These are phyloP conservation scores for Drosophila incognita DNA, from an alignment of 2,888 invertebrate genomes.

Conservation along the genomic window DNA sequence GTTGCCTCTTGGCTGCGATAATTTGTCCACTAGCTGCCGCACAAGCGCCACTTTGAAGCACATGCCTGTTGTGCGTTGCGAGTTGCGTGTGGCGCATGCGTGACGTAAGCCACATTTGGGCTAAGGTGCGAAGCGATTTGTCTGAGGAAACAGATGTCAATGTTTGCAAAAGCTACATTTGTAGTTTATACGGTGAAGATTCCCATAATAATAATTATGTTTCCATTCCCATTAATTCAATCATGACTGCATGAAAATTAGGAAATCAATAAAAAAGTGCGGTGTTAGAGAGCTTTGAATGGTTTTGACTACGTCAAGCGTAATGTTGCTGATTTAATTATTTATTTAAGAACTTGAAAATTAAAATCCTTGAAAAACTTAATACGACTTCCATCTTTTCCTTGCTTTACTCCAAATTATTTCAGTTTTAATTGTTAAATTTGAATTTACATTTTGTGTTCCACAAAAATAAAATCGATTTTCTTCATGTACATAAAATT, in stretches of 20 bases:
- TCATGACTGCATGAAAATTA: neutral
- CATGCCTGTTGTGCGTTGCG: constrained; percentile 12
- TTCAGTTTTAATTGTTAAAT: neutral
- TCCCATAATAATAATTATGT: neutral
- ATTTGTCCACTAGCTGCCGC: constrained; percentile 40
- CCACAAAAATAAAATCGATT: neutral
- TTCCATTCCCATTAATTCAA: neutral
- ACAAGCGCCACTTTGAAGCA: constrained; percentile 35
- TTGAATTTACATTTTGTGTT: neutral
- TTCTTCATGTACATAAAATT: no score
- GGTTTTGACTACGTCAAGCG: neutral
- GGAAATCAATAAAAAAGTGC: neutral
- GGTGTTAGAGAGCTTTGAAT: neutral
- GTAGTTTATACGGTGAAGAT: neutral
- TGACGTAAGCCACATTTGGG: constrained; percentile 56
- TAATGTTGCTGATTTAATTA: neutral
- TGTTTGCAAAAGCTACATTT: constrained; percentile 1
- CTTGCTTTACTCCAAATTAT: neutral
- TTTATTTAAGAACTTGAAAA: neutral
- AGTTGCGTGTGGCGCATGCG: constrained; percentile 34
- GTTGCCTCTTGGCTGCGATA: constrained; percentile 61
- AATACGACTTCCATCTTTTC: fast-evolving
- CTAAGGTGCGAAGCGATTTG: constrained; percentile 40
- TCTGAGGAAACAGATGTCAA: constrained; percentile 18
- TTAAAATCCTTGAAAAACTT: neutral